Evolutionary conservation across 2,113 vertebrate genomes (phyloP).

Genomic region (Coturnix japonica): DNA sequence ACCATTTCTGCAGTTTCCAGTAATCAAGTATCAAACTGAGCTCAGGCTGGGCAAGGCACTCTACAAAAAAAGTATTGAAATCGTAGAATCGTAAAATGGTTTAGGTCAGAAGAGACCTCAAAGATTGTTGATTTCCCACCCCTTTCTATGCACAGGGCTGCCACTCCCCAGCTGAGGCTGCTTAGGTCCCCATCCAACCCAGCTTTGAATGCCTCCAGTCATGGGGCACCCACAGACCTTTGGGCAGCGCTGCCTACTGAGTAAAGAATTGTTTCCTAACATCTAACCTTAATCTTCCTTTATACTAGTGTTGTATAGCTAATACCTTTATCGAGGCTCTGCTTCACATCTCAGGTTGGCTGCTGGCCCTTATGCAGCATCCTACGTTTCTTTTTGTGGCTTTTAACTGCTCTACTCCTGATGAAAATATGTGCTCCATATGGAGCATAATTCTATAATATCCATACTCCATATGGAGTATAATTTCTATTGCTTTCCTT

Average conservation of each 20-base stretch:
- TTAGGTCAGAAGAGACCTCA: not conserved
- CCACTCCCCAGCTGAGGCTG: too few relatives aligned
- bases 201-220: too few relatives aligned
- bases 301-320: not conserved
- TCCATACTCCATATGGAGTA: not conserved
- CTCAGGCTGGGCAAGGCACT: not conserved
- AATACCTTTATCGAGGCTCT: not conserved
- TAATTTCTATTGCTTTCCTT: not conserved
- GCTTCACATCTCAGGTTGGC: not conserved
- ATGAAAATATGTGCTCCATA: not conserved
- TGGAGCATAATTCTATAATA: too few relatives aligned
- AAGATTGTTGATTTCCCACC: too few relatives aligned
- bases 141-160: too few relatives aligned
- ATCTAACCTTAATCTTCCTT: not conserved
- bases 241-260: too few relatives aligned
- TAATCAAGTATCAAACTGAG: not conserved
- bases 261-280: too few relatives aligned
- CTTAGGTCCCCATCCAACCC: too few relatives aligned
- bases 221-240: too few relatives aligned
- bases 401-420: not conserved
- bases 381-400: not conserved
- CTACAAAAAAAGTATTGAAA: not conserved
- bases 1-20: not conserved
- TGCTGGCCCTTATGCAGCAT: not conserved
- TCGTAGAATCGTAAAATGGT: too few relatives aligned